Percentiles rank a stretch among this genome's conserved stretches.
Conservation (phyloP, 2,888 invertebrate genomes). For the Polyploca ridens region DNA sequence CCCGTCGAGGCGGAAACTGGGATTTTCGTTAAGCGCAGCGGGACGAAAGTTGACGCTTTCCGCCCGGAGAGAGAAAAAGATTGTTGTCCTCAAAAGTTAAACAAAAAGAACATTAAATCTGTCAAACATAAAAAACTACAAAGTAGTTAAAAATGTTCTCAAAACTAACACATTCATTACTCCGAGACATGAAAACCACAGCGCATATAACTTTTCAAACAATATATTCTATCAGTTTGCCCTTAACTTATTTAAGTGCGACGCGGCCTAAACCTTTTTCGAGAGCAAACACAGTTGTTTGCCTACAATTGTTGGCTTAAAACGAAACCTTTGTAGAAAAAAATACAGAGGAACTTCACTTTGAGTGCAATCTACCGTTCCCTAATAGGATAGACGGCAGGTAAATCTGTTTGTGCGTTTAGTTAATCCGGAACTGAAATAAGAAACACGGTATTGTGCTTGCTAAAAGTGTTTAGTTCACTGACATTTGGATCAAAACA, state of each 20-base stretch:
- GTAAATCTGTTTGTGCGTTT: slow-evolving; percentile 43
- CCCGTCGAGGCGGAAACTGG: too few species aligned
- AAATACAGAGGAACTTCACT: slow-evolving; percentile 35
- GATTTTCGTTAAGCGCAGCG: too few species aligned
- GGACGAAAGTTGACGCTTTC: too few species aligned
- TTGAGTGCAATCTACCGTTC: slow-evolving; percentile 65
- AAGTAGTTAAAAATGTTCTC: not conserved
- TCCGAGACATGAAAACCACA: not conserved
- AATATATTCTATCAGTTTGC: slow-evolving; percentile 31
- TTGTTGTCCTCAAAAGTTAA: too few species aligned
- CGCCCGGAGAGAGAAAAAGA: too few species aligned
- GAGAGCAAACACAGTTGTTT: slow-evolving; percentile 65
- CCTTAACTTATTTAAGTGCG: slow-evolving; percentile 53
- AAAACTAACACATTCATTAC: not conserved
- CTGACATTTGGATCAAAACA: not conserved
- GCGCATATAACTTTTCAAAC: slow-evolving; percentile 5
- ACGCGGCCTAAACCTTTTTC: slow-evolving; percentile 57
- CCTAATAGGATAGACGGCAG: slow-evolving; percentile 61
- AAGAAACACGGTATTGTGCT: slow-evolving; percentile 11
- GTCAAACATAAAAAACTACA: too few species aligned
- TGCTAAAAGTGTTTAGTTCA: not conserved
- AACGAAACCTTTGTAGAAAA: slow-evolving; percentile 51
- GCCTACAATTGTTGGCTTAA: slow-evolving; percentile 60
- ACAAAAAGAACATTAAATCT: too few species aligned
- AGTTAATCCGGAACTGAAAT: slow-evolving; percentile 49